A percentile compares a stretch with the other conserved stretches of the same genome.
Conservation (phyloP, 2,113 vertebrate species). For the Ctenodactylus gundi region DNA sequence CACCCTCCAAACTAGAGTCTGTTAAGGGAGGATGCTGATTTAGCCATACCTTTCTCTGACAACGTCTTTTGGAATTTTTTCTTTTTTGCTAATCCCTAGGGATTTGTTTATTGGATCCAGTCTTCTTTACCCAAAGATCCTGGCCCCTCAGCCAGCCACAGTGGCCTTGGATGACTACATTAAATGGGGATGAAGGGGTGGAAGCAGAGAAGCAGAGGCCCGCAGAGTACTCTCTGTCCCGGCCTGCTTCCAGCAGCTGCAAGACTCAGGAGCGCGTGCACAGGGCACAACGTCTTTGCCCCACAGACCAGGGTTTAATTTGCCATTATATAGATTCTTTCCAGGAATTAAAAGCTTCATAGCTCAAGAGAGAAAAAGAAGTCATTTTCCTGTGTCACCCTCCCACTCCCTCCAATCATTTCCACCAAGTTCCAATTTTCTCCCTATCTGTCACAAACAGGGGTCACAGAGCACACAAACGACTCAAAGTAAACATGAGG, state of each 20-base stretch:
- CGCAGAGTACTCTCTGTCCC: accelerated
- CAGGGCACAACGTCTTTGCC: not conserved
- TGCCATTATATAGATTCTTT: not conserved
- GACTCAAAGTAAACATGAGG: conserved; percentile 34
- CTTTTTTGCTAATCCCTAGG: not conserved
- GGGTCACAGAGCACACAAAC: conserved; percentile 18
- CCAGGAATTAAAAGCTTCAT: not conserved
- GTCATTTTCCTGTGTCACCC: not conserved
- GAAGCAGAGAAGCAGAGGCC: not conserved
- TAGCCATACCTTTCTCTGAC: not conserved
- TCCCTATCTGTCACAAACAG: not conserved
- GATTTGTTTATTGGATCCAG: not conserved
- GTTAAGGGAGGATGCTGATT: not conserved
- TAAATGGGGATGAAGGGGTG: accelerated
- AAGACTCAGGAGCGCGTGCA: not conserved
- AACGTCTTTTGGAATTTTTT: not conserved
- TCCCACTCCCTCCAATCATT: not conserved
- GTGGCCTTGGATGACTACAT: not conserved
- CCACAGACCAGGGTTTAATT: not conserved
- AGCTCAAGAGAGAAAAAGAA: not conserved
- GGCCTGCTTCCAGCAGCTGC: not conserved
- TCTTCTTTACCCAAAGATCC: not conserved
- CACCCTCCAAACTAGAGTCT: not conserved
- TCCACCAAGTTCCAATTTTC: not conserved
- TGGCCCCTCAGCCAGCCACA: not conserved